Evolutionary conservation across 2,113 vertebrate genomes (phyloP).

Genomic region (Microtus pennsylvanicus): DNA sequence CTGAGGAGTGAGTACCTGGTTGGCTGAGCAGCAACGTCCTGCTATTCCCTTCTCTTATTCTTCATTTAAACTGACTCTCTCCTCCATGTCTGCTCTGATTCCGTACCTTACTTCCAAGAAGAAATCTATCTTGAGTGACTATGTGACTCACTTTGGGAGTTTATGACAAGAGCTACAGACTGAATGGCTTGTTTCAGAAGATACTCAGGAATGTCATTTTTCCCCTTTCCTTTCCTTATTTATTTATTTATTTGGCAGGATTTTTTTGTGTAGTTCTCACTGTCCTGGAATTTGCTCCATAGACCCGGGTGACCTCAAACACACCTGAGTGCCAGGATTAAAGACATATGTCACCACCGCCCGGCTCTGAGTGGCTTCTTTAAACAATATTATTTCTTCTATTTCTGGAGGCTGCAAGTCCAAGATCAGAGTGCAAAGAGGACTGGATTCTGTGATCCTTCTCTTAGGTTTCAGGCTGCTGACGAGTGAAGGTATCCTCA

Average conservation of each 20-base stretch:
- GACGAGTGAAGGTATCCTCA: neutral
- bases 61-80: neutral
- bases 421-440: neutral
- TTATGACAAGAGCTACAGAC: neutral
- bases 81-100: neutral
- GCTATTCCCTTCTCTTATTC: neutral
- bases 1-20: neutral
- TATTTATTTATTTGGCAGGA: neutral
- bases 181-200: neutral
- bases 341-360: neutral
- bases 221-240: accelerated
- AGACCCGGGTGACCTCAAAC: neutral
- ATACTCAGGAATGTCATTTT: neutral
- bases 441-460: neutral
- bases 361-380: neutral
- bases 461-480: neutral
- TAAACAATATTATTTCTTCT: neutral
- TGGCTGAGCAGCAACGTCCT: neutral
- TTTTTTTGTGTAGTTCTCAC: neutral
- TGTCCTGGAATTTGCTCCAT: neutral
- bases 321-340: neutral
- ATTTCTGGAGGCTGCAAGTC: neutral
- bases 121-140: neutral
- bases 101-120: neutral
- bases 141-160: neutral